Evolutionary conservation across 2,888 invertebrate genomes (phyloP), one percentile per base, ranked within the genome.

Genomic region (Adelognathus sp.): DNA sequence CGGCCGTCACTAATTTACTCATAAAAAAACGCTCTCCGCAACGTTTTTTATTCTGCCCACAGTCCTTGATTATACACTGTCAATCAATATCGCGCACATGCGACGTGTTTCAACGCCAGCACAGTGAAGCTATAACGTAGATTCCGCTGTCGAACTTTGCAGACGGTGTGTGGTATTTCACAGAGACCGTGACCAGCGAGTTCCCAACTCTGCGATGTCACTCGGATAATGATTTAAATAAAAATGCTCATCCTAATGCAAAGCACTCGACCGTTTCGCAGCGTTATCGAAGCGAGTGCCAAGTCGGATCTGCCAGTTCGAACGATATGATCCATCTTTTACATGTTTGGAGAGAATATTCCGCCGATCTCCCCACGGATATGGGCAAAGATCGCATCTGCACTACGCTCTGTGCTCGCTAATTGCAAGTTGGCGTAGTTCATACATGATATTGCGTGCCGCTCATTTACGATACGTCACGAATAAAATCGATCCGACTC

Each of bases 11-110:
- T 89, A 85, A 85, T 80, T 70, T 76, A 79, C 66, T 80, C 80
- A 81, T 54, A 72, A 83, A 56, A 21, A n/a, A n/a, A n/a, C n/a
- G n/a, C n/a, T n/a, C 67, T 70, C 70, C 82, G 76, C 76, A 71
- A 60, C 29, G 41, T 79, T 82, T 58, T 79, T 81, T 50, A 70
- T 56, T 36, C 44, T 36, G 66, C 77, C 77, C 80, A 71, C 76
- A 79, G 72, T 64, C 78, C 73, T 86, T 86, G 86, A 86, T 86
- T 87, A 86, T 88, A 50, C n/a, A n/a, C 46, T 85, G 86, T 86
- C 87, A 87, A 89, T 89, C 89, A 79, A 89, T 89, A 88, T 74
- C 75, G 60, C 56, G 16, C 6, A 77, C 79, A 27, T 18, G 41
- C 70, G 7, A 44, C 21, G 36, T 39, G 39, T 41, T 36, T 31